phyloP scores from a whole-genome alignment of 2,797 vertebrate species.

The Anguilla marmorata region DNA sequence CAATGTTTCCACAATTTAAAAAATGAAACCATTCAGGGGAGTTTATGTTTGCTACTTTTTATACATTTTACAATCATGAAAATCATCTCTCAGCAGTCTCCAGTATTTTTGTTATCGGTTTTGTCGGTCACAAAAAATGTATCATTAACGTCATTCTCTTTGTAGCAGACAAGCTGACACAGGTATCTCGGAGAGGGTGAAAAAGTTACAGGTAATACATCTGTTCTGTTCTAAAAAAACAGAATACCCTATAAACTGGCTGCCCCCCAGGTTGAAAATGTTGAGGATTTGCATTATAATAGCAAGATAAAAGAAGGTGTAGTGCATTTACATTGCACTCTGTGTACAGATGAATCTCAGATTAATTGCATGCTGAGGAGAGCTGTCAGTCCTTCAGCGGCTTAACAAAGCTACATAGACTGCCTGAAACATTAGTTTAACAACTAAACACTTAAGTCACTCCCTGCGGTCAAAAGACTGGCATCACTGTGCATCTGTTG shows the following conservation, averaged over 20 bases:
- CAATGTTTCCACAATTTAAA: neutral
- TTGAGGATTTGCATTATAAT: constrained; percentile 73
- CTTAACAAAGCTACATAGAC: constrained; percentile 59
- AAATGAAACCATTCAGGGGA: neutral
- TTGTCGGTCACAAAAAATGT: neutral
- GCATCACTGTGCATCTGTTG: constrained; percentile 61
- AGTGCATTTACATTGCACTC: constrained; percentile 60
- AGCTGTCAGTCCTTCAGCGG: constrained; percentile 66
- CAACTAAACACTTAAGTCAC: constrained; percentile 66
- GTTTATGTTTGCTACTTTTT: neutral
- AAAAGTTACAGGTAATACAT: constrained; percentile 68
- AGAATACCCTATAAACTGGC: constrained; percentile 65
- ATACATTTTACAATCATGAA: neutral
- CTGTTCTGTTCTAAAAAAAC: constrained; percentile 67
- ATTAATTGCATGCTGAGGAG: constrained; percentile 65
- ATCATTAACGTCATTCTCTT: constrained; percentile 50
- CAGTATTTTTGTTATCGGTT: neutral
- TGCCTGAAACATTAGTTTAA: constrained; percentile 62
- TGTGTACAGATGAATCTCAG: constrained; percentile 72
- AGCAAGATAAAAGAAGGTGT: constrained; percentile 66
- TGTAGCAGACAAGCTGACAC: constrained; percentile 73
- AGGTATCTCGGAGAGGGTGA: constrained; percentile 66
- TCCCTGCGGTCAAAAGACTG: constrained; percentile 57
- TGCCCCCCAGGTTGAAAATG: constrained; percentile 57
- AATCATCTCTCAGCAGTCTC: neutral